A percentile compares a stretch with the other conserved stretches of the same genome.
These are phyloP conservation scores for Drosophila aldrichi DNA, from an alignment of 2,888 invertebrate genomes.

Conservation along the genomic window DNA sequence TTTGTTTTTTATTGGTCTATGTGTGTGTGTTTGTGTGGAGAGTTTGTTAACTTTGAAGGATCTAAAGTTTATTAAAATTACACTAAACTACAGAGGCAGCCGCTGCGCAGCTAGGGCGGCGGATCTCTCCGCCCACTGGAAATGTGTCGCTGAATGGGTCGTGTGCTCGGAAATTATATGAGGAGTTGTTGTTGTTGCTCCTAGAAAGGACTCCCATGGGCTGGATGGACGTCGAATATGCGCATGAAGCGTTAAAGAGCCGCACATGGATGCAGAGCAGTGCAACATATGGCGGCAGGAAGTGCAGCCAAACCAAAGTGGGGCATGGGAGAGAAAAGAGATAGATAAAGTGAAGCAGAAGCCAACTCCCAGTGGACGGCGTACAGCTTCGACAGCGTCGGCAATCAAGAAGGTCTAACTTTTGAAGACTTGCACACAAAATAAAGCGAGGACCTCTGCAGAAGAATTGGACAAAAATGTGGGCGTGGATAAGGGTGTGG, in stretches of 20 bases:
- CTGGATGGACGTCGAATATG: slow-evolving; percentile 34
- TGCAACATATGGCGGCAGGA: background rate
- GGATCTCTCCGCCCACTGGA: slow-evolving; percentile 11
- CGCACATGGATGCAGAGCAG: slow-evolving; percentile 11
- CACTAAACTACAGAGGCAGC: slow-evolving; percentile 41
- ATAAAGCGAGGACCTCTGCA: background rate
- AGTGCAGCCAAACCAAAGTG: background rate
- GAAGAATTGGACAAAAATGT: slow-evolving; percentile 2
- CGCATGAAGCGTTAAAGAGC: slow-evolving; percentile 45
- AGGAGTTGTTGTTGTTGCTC: slow-evolving; percentile 48
- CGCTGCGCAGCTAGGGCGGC: background rate
- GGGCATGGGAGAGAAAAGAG: too few species aligned
- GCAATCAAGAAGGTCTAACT: slow-evolving; percentile 8
- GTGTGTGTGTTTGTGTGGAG: background rate
- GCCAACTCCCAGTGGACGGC: background rate
- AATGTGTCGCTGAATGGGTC: slow-evolving; percentile 41
- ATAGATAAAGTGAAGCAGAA: background rate
- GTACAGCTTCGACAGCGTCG: background rate
- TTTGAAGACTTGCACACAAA: background rate
- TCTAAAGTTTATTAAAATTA: slow-evolving; percentile 55
- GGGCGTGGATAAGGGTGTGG: too few species aligned
- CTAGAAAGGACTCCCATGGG: slow-evolving; percentile 18
- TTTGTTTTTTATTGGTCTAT: too few species aligned
- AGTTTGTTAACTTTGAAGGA: slow-evolving; percentile 39
- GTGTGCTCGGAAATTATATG: slow-evolving; percentile 49